Base-by-base conservation (phyloP, 2,113 vertebrate genomes). In the Rana temporaria region DNA sequence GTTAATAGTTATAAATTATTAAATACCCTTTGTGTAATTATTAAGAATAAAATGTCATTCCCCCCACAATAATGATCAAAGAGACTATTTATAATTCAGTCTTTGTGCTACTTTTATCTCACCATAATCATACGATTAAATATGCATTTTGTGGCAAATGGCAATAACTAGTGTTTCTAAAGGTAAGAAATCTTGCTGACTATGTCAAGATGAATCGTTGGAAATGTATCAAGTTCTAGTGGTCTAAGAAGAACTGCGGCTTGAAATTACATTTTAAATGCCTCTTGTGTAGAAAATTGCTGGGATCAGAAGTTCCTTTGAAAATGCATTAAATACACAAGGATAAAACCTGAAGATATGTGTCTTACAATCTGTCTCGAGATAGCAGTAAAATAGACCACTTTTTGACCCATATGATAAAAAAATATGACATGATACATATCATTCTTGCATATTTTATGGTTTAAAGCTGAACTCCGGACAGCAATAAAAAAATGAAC, bases 191-290 rank as follows among this genome's bases (percentile, higher is more conserved):
- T 55, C 14, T 72, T 32, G 26, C 42, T 12, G 42, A 12, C 22
- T 65, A 19, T 53, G 75, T 55, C 75, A 78, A 66, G 75, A 78
- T 78, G 38, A 26, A 52, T 52, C 48, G 20, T 32, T 24, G 55
- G 60, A 66, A 65, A 65, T 78, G 66, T 78, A 26, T 78, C 75
- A 65, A n/a, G 42, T 26, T 19, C 20, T 38, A 17, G 3, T 48
- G 48, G 30, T 60, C 56, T 75, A 22, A 32, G 14, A 20, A 75
- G 60, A 63, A 63, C 62, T 76, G 6, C 20, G 17, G 32, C 15
- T 63, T 15, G 14, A 62, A 24, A 76, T 76, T 63, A 59, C 34
- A 76, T 63, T 38, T 69, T 76, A 62, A 42, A 62, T 42, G 32
- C 32, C 5, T 63, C 20, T 76, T 24, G 16, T 52, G 56, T 63